Percentiles rank a stretch among this genome's conserved stretches.
Evolutionary conservation across 2,797 vertebrate genomes (phyloP).

Genomic region (Neomorphus geoffroyi): DNA sequence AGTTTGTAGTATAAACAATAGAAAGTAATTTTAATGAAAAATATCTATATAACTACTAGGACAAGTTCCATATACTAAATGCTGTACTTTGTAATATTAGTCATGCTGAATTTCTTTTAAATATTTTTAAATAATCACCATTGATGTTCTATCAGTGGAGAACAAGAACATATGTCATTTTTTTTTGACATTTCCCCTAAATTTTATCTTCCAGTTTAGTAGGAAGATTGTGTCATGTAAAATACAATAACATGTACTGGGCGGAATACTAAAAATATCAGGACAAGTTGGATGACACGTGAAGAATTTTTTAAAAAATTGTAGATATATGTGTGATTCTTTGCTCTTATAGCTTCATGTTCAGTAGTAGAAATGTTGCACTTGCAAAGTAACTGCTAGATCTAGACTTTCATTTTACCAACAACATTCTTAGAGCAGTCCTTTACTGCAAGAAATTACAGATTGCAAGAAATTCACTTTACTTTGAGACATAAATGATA

Average conservation of each 20-base stretch:
- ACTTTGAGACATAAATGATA: background rate
- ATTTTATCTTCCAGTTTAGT: background rate
- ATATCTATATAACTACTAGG: background rate
- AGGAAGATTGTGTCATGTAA: background rate
- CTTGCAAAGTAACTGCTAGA: background rate
- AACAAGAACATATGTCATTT: background rate
- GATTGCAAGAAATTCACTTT: background rate
- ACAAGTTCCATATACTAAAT: background rate
- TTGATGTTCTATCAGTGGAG: constrained; percentile 9
- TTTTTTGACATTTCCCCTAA: background rate
- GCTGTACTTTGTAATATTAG: background rate
- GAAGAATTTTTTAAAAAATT: background rate
- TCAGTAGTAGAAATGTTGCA: background rate
- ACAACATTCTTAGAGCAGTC: background rate
- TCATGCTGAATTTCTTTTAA: constrained; percentile 14
- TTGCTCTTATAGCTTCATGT: background rate
- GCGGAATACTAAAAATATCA: background rate
- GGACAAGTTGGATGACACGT: background rate
- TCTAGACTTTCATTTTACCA: background rate
- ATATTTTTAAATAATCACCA: constrained; percentile 4
- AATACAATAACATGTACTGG: background rate
- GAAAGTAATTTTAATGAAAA: constrained; percentile 39
- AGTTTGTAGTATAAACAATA: constrained; percentile 40
- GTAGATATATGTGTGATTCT: background rate
- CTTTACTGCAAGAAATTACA: background rate